A percentile compares a stretch with the other conserved stretches of the same genome.
Conservation (phyloP, 2,888 invertebrate genomes). For the Baronia brevicornis region DNA sequence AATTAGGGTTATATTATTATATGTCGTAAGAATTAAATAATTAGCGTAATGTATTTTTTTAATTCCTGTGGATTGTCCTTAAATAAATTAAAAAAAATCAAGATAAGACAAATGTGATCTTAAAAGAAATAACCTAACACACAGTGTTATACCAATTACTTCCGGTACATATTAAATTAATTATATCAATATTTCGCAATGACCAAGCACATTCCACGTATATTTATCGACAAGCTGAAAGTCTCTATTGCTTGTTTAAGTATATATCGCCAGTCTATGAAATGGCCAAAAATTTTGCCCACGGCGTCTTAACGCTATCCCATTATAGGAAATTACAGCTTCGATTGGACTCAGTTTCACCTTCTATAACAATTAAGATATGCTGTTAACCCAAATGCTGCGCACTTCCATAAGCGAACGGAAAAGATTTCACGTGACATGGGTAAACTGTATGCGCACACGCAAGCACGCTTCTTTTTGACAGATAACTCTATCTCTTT, state of each 20-base stretch:
- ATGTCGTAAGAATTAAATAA: slow-evolving; percentile 5
- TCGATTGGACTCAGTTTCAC: slow-evolving; percentile 43
- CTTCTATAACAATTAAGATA: slow-evolving; percentile 24
- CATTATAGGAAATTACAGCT: slow-evolving; percentile 22
- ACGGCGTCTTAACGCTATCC: slow-evolving; percentile 15
- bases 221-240: too few relatives aligned
- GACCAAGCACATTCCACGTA: too few relatives aligned
- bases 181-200: too few relatives aligned
- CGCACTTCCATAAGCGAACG: slow-evolving; percentile 13
- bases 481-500: not conserved
- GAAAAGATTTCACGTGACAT: slow-evolving; percentile 20
- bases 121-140: too few relatives aligned
- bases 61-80: too few relatives aligned
- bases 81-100: too few relatives aligned
- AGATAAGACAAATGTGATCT: too few relatives aligned
- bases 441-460: slow-evolving; percentile 16
- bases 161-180: too few relatives aligned
- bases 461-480: slow-evolving; percentile 14
- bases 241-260: too few relatives aligned
- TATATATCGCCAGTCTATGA: too few relatives aligned
- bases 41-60: too few relatives aligned
- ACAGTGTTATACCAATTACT: too few relatives aligned
- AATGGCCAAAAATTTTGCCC: slow-evolving; percentile 1
- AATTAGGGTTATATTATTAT: slow-evolving; percentile 5
- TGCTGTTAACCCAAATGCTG: slow-evolving; percentile 27